phyloP scores from a whole-genome alignment of 2,113 vertebrate species.

The Cyanocitta stelleri region DNA sequence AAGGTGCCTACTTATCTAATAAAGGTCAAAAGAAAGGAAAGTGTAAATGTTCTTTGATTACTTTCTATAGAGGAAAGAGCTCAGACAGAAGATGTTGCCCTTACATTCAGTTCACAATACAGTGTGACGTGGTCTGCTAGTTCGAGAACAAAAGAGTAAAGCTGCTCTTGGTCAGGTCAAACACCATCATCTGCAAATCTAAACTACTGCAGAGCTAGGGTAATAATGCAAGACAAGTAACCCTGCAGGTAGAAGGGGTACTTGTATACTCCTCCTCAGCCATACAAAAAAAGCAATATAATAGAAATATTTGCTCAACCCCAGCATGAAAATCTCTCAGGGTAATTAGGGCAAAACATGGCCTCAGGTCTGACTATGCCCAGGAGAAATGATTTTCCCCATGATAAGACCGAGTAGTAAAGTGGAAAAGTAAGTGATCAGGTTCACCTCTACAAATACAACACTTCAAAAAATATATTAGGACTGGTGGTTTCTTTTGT shows the following conservation, averaged over 20 bases:
- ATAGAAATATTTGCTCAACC: neutral
- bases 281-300: neutral
- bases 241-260: neutral
- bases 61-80: neutral
- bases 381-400: neutral
- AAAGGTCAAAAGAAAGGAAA: conserved; percentile 57
- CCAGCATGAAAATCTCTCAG: neutral
- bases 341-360: neutral
- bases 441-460: neutral
- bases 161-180: neutral
- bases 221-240: neutral
- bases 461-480: neutral
- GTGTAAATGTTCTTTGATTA: neutral
- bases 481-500: neutral
- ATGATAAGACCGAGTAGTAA: neutral
- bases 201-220: neutral
- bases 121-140: neutral
- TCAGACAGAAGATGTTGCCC: neutral
- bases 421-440: neutral
- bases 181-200: neutral
- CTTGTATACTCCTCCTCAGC: neutral
- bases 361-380: neutral
- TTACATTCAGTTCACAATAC: neutral
- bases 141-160: neutral
- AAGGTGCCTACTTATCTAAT: conserved; percentile 25